Evolutionary conservation across 2,888 invertebrate genomes (phyloP).

Genomic region (Melanostoma scalare): DNA sequence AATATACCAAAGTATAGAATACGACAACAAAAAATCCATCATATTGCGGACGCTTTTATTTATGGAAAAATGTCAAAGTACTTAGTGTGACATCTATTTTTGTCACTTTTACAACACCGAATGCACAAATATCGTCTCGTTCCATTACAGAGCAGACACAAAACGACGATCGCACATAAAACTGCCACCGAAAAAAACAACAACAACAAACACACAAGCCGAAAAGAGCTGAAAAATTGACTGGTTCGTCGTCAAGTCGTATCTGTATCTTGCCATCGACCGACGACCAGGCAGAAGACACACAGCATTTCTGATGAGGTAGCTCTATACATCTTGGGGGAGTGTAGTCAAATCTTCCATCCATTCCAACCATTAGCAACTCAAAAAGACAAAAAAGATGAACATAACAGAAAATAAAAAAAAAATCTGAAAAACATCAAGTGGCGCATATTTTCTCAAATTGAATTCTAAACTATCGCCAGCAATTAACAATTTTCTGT

Average conservation of each 20-base stretch:
- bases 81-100: conserved; percentile 73
- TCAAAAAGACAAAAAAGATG: too few species aligned
- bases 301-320: neutral
- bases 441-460: conserved; percentile 20
- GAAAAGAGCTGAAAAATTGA: conserved; percentile 51
- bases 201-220: conserved; percentile 38
- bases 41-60: conserved; percentile 61
- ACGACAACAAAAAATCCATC: conserved; percentile 34
- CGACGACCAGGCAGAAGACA: neutral
- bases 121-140: conserved; percentile 75
- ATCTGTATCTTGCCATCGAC: neutral
- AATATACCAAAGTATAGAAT: conserved; percentile 3
- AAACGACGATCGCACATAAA: conserved; percentile 53
- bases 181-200: conserved; percentile 17
- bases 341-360: conserved; percentile 26
- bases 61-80: conserved; percentile 74
- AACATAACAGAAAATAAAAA: too few species aligned
- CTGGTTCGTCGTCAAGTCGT: conserved; percentile 62
- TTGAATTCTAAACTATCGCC: conserved; percentile 44
- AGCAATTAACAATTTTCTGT: conserved; percentile 44
- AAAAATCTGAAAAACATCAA: conserved; percentile 35
- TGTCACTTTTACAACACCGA: conserved; percentile 69
- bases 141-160: conserved; percentile 80
- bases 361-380: conserved; percentile 34
- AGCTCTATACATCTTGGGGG: conserved; percentile 20